Conservation (phyloP, 2,797 vertebrate genomes). For the Bovichtus diacanthus region DNA sequence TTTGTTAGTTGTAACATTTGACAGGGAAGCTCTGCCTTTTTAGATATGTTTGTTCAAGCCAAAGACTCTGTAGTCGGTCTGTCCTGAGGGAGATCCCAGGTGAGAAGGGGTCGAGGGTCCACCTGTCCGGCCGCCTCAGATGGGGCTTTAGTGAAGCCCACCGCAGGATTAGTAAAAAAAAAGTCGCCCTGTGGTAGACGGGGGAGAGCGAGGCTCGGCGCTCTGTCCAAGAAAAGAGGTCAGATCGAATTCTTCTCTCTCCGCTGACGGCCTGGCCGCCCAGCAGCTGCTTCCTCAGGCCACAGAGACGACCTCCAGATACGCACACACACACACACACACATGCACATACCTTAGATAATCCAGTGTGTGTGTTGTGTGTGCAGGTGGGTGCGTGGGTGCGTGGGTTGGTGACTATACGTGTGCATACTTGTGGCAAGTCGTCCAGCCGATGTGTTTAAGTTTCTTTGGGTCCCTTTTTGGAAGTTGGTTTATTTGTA, state of each 20-base stretch:
- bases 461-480: not conserved
- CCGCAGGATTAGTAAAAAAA: constrained; percentile 50
- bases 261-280: constrained; percentile 40
- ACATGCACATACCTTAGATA: constrained; percentile 63
- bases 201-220: constrained; percentile 25
- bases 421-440: constrained; percentile 34
- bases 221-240: constrained; percentile 74
- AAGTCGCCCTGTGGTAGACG: constrained; percentile 14
- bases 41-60: not conserved
- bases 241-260: constrained; percentile 72
- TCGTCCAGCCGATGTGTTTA: constrained; percentile 30
- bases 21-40: constrained; percentile 4
- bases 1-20: not conserved
- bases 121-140: constrained; percentile 61
- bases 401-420: constrained; percentile 35
- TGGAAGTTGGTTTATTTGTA: constrained; percentile 6
- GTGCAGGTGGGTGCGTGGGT: constrained; percentile 33
- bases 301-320: constrained; percentile 66
- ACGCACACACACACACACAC: too few relatives aligned
- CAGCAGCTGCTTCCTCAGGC: constrained; percentile 81
- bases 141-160: constrained; percentile 23
- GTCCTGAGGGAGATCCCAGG: constrained; percentile 36
- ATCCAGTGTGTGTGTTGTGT: constrained; percentile 40
- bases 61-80: not conserved
- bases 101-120: constrained; percentile 39